Conservation (phyloP, 1,140 invertebrate genomes). For the Xylocopa sonorina region DNA sequence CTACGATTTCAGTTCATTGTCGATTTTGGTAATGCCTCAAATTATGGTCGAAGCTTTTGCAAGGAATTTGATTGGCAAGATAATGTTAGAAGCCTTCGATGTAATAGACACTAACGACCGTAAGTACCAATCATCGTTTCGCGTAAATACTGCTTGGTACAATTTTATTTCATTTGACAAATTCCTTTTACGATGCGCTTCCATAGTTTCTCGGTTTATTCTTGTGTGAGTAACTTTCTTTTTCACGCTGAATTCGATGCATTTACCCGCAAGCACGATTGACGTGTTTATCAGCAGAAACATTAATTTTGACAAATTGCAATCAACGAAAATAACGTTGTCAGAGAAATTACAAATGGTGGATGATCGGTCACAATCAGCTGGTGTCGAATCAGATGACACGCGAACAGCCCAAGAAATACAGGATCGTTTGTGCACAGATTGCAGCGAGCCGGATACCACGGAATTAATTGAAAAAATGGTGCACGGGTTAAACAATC, state of each 20-base stretch:
- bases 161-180: not conserved
- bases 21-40: constrained; percentile 52
- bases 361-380: constrained; percentile 21
- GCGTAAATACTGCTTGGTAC: not conserved
- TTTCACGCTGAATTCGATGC: not conserved
- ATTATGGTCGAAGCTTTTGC: constrained; percentile 64
- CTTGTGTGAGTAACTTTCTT: too few relatives aligned
- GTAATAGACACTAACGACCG: constrained; percentile 47
- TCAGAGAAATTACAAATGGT: constrained; percentile 45
- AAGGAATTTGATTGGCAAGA: constrained; percentile 62
- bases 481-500: constrained; percentile 41
- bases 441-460: constrained; percentile 8
- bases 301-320: not conserved
- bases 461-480: constrained; percentile 47
- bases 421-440: not conserved
- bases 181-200: too few relatives aligned
- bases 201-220: not conserved
- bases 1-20: constrained; percentile 40
- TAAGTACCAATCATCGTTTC: constrained; percentile 21
- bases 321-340: constrained; percentile 23
- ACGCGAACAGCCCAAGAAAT: not conserved
- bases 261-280: not conserved
- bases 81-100: constrained; percentile 63
- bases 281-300: not conserved
- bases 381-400: not conserved